phyloP scores from a whole-genome alignment of 2,797 vertebrate genomes.

The Oreonectes daqikongensis region DNA sequence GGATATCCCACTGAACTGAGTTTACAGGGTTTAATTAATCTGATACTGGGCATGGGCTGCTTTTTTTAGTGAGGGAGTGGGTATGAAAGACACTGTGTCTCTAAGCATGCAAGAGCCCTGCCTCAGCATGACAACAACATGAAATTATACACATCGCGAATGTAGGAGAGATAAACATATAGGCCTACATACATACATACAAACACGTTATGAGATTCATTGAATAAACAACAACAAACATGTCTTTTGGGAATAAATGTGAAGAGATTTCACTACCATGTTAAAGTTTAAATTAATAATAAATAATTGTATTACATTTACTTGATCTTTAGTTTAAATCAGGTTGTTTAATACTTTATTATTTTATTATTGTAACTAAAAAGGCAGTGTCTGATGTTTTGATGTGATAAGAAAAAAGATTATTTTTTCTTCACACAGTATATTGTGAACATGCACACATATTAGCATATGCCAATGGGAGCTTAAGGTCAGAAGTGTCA shows the following conservation, averaged over 20 bases:
- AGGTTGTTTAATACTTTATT: too few species aligned
- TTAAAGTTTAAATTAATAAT: too few species aligned
- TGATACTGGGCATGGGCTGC: conserved; percentile 43
- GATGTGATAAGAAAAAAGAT: too few species aligned
- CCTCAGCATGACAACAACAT: conserved; percentile 43
- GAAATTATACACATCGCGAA: conserved; percentile 22
- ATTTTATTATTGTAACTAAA: too few species aligned
- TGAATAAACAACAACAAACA: not conserved
- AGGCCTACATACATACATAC: too few species aligned
- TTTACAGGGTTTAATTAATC: conserved; percentile 39
- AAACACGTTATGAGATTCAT: not conserved
- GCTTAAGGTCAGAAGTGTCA: conserved; percentile 51
- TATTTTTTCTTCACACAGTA: not conserved
- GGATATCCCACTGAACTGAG: conserved; percentile 23
- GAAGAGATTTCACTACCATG: not conserved
- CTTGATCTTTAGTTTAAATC: too few species aligned
- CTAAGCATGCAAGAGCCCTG: conserved; percentile 34
- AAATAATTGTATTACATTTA: too few species aligned
- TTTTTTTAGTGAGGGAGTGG: conserved; percentile 50
- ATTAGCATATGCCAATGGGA: conserved; percentile 30
- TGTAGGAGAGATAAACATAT: not conserved
- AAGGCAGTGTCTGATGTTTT: too few species aligned
- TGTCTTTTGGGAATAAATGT: not conserved
- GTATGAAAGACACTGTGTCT: conserved; percentile 37
- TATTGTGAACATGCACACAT: conserved; percentile 25